Evolutionary conservation across 1,140 invertebrate genomes (phyloP), one percentile per base, ranked within the genome.

Genomic region (Lineus longissimus): DNA sequence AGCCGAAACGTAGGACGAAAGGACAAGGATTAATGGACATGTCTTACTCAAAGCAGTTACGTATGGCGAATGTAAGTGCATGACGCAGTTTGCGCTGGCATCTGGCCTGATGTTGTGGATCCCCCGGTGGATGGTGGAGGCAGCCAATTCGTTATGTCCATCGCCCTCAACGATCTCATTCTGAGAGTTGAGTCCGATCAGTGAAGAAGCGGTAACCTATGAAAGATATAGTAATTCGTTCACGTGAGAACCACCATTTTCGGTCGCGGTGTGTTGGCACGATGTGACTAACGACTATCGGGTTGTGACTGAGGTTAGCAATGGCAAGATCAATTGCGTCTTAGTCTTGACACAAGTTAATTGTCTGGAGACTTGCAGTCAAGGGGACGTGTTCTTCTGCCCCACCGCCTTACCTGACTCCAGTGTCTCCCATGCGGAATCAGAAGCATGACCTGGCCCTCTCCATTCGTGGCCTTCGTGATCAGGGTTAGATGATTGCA

Each of bases 401-500:
- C 15, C 33, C 33, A 36, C 33, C 4, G 33, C 6, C n/a, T n/a
- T 51, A 51, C 47, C 47, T 51, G 47, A 51, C 47, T 51, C 47
- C 47, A 51, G 47, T 51, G 47, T 4, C 6, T 4, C 9, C 47
- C 47, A 27, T 51, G 25, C 47, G 47, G 47, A 7, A 51, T 51
- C 47, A 51, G n/a, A 23, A 51, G 25, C 47, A 51, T 51, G 47
- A 51, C n/a, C 15, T 36, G 33, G 4, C 25, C 47, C 4, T 51
- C 47, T 23, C 47, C 47, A 51, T 51, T 27, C 9, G 19, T 9
- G 9, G n/a, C 19, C 4, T 4, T 4, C n/a, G 47, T 27, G 6
- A 51, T 51, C 47, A 51, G 25, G 9, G 47, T 23, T 6, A 51
- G 47, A n/a, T 51, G 47, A n/a, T 51, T 51, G 47, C 47, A 51